Conservation (phyloP, 1,140 invertebrate species). For the Lethocerus indicus region DNA sequence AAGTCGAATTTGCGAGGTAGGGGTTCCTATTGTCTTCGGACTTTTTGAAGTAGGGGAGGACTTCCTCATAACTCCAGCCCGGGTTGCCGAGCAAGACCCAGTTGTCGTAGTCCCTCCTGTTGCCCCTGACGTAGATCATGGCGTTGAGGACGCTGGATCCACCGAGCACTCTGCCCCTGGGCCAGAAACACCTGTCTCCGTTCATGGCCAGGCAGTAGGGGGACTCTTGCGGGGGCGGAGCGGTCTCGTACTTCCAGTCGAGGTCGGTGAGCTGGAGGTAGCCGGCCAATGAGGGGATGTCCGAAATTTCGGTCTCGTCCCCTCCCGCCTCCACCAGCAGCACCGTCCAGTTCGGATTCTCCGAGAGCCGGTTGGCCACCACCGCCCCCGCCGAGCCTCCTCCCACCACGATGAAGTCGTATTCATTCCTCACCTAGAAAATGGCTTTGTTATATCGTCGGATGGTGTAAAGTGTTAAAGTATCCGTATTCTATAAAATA, state of each 20-base stretch:
- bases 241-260: slow-evolving; percentile 88
- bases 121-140: slow-evolving; percentile 89
- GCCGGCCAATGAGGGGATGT: slow-evolving; percentile 54
- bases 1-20: slow-evolving; percentile 49
- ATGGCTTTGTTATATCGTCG: too few species aligned
- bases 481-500: too few species aligned
- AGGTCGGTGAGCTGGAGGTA: slow-evolving; percentile 61
- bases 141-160: slow-evolving; percentile 89
- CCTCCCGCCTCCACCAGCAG: slow-evolving; percentile 68
- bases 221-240: slow-evolving; percentile 40
- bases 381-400: slow-evolving; percentile 83
- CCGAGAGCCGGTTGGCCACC: slow-evolving; percentile 74
- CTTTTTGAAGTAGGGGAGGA: slow-evolving; percentile 76
- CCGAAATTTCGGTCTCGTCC: slow-evolving; percentile 63
- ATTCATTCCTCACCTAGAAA: too few species aligned
- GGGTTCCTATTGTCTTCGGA: slow-evolving; percentile 76
- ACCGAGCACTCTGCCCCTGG: slow-evolving; percentile 74
- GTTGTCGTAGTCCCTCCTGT: slow-evolving; percentile 75
- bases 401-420: slow-evolving; percentile 76
- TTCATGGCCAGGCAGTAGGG: slow-evolving; percentile 68
- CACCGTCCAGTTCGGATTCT: slow-evolving; percentile 59
- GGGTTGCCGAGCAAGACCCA: slow-evolving; percentile 75
- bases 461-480: too few species aligned
- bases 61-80: slow-evolving; percentile 79
- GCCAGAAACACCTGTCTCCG: slow-evolving; percentile 72